Base-by-base conservation (phyloP, 2,797 vertebrate species). In the Macroramphosus scolopax region DNA sequence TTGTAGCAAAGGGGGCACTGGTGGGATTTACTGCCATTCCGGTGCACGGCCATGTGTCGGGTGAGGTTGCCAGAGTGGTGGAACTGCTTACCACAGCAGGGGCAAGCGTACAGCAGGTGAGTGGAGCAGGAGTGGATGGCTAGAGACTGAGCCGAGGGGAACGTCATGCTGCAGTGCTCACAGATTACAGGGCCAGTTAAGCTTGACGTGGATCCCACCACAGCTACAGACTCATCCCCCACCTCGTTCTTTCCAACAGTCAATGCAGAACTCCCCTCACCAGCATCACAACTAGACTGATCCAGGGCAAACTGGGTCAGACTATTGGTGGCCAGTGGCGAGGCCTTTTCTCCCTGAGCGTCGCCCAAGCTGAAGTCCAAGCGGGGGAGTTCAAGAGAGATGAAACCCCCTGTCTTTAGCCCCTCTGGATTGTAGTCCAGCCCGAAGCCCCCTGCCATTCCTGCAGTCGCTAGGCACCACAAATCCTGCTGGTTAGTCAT, bases 1-100 rank as follows among this genome's bases (percentile, higher is more conserved):
- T 96, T 96, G 31, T 93, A 93, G 66, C 95, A 98, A 26, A 97
- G 87, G 4, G 90, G 92, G 74, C 95, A 98, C 38, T 91, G 91
- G 85, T 97, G 94, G 0, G 92, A 89, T 38, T 96, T 96, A 16
- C 77, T 72, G 2, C 90, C 87, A 0, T 93, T 92, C 0, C 93
- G 84, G 85, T 97, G 95, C 15, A 95, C 92, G 13, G 92, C 92
- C 93, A 97, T 94, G 89, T 98, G 95, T 0, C 94, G 89, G 60
- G 90, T 95, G 53, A 97, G 92, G 89, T 95, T 96, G 86, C 88
- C 90, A 30, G 93, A 90, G 84, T 96, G 93, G 81, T 93, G 94
- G 85, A 97, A 98, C 72, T 95, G 92, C 65, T 97, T 96, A 6
- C 93, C 93, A 11, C 95, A 98, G 62, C 94, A 95, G 0, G 93